phyloP scores from a whole-genome alignment of 2,113 vertebrate genomes.

The Pelecanus crispus region DNA sequence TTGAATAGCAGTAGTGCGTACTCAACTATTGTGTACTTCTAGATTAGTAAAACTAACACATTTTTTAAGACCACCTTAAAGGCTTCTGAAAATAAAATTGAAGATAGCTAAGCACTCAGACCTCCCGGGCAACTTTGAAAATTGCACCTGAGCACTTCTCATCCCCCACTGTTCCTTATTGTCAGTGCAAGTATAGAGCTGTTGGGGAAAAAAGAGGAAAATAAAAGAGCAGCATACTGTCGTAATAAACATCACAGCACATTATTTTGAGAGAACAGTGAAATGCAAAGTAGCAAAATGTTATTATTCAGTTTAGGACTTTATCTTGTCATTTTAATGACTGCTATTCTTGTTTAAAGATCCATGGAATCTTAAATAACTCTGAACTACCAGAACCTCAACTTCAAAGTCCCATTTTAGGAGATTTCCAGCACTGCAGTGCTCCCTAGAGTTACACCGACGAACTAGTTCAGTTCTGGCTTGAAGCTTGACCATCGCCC shows the following conservation, averaged over 20 bases:
- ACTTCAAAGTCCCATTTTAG: neutral
- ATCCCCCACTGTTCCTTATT: neutral
- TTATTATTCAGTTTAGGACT: conserved; percentile 4
- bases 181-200: neutral
- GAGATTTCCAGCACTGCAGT: neutral
- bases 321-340: conserved; percentile 11
- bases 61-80: neutral
- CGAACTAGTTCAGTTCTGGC: neutral
- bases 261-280: neutral
- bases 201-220: neutral
- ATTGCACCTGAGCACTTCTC: neutral
- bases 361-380: neutral
- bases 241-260: neutral
- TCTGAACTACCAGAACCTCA: neutral
- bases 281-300: neutral
- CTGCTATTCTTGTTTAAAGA: neutral
- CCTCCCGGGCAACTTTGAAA: neutral
- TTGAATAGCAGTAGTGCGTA: accelerated
- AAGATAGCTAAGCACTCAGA: neutral
- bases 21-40: neutral
- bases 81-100: neutral
- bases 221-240: neutral
- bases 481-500: neutral
- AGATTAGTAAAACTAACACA: neutral
- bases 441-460: neutral